Evolutionary conservation across 64 coral and sea anemone genomes (phyloP).

Genomic region (Montipora capricornis): DNA sequence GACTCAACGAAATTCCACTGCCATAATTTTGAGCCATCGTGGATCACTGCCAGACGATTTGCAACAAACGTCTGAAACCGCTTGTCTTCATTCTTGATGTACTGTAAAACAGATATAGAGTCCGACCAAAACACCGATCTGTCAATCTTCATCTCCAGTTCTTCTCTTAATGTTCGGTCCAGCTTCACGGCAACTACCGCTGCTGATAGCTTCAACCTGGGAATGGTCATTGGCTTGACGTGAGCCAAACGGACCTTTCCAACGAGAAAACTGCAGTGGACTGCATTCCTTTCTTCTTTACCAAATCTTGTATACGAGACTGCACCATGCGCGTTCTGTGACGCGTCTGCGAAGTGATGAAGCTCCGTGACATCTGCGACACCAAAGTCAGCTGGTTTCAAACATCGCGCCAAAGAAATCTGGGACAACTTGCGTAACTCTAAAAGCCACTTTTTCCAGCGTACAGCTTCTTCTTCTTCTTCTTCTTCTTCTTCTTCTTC

Average conservation of each 20-base stretch:
- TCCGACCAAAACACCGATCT: slow-evolving; percentile 2
- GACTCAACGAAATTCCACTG: not conserved
- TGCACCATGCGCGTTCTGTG: not conserved
- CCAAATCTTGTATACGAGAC: slow-evolving; percentile 5
- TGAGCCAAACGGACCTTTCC: slow-evolving; percentile 7
- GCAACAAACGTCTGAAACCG: slow-evolving; percentile 13
- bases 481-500: not conserved
- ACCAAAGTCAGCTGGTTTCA: not conserved
- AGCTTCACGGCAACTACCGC: not conserved
- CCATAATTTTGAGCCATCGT: not conserved
- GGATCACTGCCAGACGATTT: not conserved
- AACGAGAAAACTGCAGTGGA: slow-evolving; percentile 23
- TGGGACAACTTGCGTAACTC: not conserved
- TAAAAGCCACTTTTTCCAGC: not conserved
- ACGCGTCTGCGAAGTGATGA: not conserved
- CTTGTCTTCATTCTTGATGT: slow-evolving; percentile 1
- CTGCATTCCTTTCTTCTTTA: not conserved
- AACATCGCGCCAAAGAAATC: not conserved
- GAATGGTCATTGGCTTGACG: slow-evolving; percentile 10
- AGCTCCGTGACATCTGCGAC: too few relatives aligned
- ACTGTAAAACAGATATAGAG: not conserved
- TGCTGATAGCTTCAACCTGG: not conserved
- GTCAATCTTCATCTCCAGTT: not conserved
- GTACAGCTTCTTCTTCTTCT: not conserved
- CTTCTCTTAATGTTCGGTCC: not conserved